Percentiles rank a stretch among this genome's conserved stretches.
Evolutionary conservation across 2,797 vertebrate species (phyloP).

Genomic region (Leptoclinus maculatus): DNA sequence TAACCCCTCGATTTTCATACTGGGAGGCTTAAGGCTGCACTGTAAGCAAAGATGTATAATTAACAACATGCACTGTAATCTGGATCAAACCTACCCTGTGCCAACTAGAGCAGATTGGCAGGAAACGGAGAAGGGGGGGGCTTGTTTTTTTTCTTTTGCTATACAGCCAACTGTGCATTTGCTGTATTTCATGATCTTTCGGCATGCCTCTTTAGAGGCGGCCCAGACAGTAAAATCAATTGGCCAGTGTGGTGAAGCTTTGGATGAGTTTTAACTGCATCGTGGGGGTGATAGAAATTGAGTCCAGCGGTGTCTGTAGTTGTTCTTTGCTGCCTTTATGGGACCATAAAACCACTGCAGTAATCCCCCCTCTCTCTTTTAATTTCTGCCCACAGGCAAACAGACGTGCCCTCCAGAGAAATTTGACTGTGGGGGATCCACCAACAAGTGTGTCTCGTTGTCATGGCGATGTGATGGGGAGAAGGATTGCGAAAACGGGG

Average conservation of each 20-base stretch:
- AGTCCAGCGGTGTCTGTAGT: constrained; percentile 14
- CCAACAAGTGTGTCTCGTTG: constrained; percentile 93
- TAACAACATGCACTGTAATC: constrained; percentile 75
- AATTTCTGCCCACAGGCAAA: constrained; percentile 83
- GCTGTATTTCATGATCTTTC: constrained; percentile 59
- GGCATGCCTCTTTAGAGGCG: constrained; percentile 35
- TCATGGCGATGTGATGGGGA: constrained; percentile 97
- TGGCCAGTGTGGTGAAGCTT: constrained; percentile 48
- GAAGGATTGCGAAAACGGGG: constrained; percentile 94
- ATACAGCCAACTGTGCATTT: constrained; percentile 59
- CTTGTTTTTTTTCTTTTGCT: constrained; percentile 31
- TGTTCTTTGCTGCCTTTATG: constrained; percentile 37
- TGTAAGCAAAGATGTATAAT: constrained; percentile 76
- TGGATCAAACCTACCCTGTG: constrained; percentile 68
- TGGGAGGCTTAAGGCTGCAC: constrained; percentile 49
- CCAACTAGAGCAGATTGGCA: constrained; percentile 79
- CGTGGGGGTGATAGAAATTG: constrained; percentile 40
- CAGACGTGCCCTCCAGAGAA: constrained; percentile 95
- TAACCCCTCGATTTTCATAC: constrained; percentile 35
- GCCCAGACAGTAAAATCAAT: constrained; percentile 62
- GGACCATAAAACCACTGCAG: constrained; percentile 40
- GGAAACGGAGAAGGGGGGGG: constrained; percentile 23
- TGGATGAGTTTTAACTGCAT: constrained; percentile 48
- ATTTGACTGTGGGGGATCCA: constrained; percentile 93
- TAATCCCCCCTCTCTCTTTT: constrained; percentile 57